A percentile compares a stretch with the other conserved stretches of the same genome.
These are phyloP conservation scores for Parnassius glacialis DNA, from an alignment of 2,888 invertebrate genomes.

Conservation along the genomic window DNA sequence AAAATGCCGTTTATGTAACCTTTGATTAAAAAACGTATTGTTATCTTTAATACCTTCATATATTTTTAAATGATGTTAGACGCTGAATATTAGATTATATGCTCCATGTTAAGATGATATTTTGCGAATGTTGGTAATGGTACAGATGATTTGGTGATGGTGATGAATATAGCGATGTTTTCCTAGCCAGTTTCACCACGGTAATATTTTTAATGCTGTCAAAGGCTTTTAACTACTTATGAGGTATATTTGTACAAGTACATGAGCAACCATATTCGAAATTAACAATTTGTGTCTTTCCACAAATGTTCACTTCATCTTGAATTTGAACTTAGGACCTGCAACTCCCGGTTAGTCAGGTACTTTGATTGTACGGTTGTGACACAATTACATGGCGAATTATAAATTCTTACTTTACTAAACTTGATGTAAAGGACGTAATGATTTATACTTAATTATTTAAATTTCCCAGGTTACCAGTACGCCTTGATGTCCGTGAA, in stretches of 20 bases:
- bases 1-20: no score
- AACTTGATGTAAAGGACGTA: no score
- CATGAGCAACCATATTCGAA: no score
- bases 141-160: no score
- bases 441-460: neutral
- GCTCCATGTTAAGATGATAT: no score
- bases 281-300: conserved; percentile 68
- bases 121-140: no score
- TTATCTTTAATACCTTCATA: no score
- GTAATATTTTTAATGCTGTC: conserved; percentile 61
- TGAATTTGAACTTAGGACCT: conserved; percentile 35
- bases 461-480: conserved; percentile 56
- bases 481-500: conserved; percentile 39
- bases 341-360: conserved; percentile 59
- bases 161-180: conserved; percentile 31
- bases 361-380: conserved; percentile 78
- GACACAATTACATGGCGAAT: conserved; percentile 72
- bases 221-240: no score
- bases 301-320: conserved; percentile 81
- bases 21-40: no score
- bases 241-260: conserved; percentile 76
- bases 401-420: no score
- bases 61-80: no score
- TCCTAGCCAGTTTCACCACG: conserved; percentile 73
- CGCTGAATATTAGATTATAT: no score